These are phyloP conservation scores for Oligia strigilis DNA, from an alignment of 2,888 invertebrate genomes.

Conservation along the genomic window DNA sequence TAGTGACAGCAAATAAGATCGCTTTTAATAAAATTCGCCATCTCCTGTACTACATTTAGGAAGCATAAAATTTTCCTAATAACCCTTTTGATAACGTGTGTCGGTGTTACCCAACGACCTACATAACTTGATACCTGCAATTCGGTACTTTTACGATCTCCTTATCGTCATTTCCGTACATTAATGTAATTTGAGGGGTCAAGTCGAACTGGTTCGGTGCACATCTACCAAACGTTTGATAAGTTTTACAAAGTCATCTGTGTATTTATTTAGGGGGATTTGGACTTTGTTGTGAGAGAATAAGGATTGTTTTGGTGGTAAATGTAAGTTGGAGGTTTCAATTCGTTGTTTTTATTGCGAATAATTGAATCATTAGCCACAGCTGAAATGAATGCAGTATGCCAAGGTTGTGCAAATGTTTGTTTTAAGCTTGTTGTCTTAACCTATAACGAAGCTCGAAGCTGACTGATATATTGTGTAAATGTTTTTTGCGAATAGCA, in stretches of 20 bases:
- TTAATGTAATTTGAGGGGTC: constrained; percentile 53
- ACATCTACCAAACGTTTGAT: constrained; percentile 47
- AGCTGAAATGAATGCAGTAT: constrained; percentile 48
- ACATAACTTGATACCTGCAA: constrained; percentile 58
- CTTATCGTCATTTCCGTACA: constrained; percentile 59
- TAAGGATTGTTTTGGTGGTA: constrained; percentile 60
- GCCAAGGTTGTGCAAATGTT: constrained; percentile 52
- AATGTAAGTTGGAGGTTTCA: constrained; percentile 37
- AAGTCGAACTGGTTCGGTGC: constrained; percentile 54
- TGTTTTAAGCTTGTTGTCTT: constrained; percentile 20
- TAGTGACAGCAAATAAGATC: not conserved
- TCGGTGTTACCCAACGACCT: constrained; percentile 60
- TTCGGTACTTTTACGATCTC: constrained; percentile 38
- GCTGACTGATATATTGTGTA: constrained; percentile 33
- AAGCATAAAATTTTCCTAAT: constrained; percentile 58
- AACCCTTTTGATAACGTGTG: constrained; percentile 48
- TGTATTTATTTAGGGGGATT: not conserved
- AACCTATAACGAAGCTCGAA: not conserved
- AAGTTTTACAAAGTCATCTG: constrained; percentile 38
- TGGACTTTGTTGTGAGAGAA: not conserved
- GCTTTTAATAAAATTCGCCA: not conserved
- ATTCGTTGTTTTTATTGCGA: constrained; percentile 59
- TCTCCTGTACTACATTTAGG: constrained; percentile 26
- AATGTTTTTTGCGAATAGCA: constrained; percentile 29
- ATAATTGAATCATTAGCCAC: constrained; percentile 58